Conservation (phyloP, 2,888 invertebrate species). For the Chrysomela aeneicollis region DNA sequence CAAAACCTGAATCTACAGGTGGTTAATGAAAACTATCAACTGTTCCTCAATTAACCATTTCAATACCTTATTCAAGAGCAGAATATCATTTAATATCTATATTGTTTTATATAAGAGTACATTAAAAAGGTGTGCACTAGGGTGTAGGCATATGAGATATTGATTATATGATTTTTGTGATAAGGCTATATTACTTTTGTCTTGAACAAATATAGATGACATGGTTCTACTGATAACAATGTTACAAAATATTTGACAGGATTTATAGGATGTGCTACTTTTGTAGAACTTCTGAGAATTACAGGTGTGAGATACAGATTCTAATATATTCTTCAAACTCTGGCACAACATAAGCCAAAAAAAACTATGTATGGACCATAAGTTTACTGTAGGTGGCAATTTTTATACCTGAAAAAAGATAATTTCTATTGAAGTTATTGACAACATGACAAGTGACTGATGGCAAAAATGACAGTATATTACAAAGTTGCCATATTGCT, state of each 20-base stretch:
- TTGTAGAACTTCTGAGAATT: neutral
- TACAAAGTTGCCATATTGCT: too few species aligned
- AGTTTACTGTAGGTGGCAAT: too few species aligned
- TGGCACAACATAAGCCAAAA: too few species aligned
- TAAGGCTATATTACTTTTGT: conserved; percentile 22
- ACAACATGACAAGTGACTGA: too few species aligned
- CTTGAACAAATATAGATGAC: conserved; percentile 21
- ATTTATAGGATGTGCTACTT: conserved; percentile 24
- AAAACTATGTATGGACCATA: too few species aligned
- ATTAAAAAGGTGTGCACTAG: neutral
- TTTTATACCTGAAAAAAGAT: too few species aligned
- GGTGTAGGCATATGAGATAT: conserved; percentile 24
- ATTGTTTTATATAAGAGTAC: neutral
- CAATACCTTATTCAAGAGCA: conserved; percentile 2
- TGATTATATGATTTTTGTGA: conserved; percentile 16
- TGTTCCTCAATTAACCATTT: too few species aligned
- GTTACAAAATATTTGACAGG: conserved; percentile 30
- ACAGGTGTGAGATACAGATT: neutral
- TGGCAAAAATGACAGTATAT: too few species aligned
- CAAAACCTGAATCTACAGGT: too few species aligned
- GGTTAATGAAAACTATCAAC: too few species aligned
- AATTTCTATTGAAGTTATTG: too few species aligned
- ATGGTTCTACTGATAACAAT: conserved; percentile 29
- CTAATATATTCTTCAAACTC: too few species aligned
- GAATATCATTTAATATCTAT: neutral